Evolutionary conservation across 1,140 invertebrate species (phyloP), one percentile per base, ranked within the genome.

Genomic region (Zaprionus africanus): DNA sequence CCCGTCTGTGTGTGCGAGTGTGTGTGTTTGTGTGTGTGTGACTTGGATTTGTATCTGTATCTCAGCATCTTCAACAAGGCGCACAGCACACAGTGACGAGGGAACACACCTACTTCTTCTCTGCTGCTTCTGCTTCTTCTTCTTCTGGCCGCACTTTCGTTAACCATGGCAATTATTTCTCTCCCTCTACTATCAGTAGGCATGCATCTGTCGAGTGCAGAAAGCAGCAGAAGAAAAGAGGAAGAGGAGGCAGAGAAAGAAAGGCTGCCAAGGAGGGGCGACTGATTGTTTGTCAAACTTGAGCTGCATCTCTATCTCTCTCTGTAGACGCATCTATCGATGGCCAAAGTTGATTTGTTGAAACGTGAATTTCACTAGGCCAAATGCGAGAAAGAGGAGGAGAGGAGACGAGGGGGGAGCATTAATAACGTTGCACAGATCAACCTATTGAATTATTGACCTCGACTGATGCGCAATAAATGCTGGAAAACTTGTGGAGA

Each of bases 161-260:
- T 78, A 82, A 83, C 73, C 41, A 77, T 78, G 74, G 62, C 75
- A 83, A 87, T 83, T 83, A 87, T 72, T 65, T 82, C 56, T 86
- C 46, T 80, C 60, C 69, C 54, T 26, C 15, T 46, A 24, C 62
- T 63, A 65, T 83, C 74, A 54, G 60, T 38, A 59, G 70, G 67
- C 72, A 71, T 69, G 82, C 76, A 82, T 82, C 64, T 78, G 38
- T 62, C 19, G 3, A 51, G 19, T 51, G 46, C 46, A 49, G 46
- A 46, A 46, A 46, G 17, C 43, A 49, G 46, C 19, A n/a, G 51
- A 22, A 53, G 19, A 17, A 36, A 11, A 34, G 31, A 11, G 31
- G 56, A 51, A 9, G 46, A 51, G 1, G 9, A 17, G 3, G 19
- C 4, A 22, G 19, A 22, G 6, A 43, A 17, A 43, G 36, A 15